Conservation (phyloP, 1,140 invertebrate species). For the Drosophila ambigua region DNA sequence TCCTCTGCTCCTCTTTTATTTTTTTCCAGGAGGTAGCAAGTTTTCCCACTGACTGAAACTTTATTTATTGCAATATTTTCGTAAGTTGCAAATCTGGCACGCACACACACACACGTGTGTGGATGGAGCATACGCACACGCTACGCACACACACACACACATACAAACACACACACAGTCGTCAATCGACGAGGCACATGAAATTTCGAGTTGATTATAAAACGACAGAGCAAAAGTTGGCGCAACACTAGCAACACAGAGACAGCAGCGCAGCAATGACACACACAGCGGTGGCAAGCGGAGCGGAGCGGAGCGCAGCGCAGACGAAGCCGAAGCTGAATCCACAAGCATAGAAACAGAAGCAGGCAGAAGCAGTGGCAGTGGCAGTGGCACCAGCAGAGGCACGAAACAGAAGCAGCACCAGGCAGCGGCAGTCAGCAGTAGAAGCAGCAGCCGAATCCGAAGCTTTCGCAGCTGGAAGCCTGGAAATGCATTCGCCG, state of each 20-base stretch:
- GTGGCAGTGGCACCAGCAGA: constrained; percentile 64
- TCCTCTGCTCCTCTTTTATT: constrained; percentile 2
- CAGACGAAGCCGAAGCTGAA: constrained; percentile 36
- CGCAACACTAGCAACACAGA: constrained; percentile 72
- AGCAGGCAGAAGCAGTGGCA: constrained; percentile 16
- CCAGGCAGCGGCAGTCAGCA: neutral
- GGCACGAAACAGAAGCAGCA: constrained; percentile 37
- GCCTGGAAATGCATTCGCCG: constrained; percentile 16
- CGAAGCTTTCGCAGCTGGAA: constrained; percentile 60
- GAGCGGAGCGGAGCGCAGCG: constrained; percentile 46
- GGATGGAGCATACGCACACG: constrained; percentile 5
- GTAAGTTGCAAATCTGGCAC: constrained; percentile 53
- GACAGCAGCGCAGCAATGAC: constrained; percentile 71
- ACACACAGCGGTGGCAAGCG: constrained; percentile 55
- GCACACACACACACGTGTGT: constrained; percentile 26
- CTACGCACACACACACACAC: constrained; percentile 16
- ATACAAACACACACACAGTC: constrained; percentile 18
- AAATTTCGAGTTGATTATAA: constrained; percentile 76
- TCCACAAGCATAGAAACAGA: neutral
- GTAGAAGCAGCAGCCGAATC: constrained; percentile 9
- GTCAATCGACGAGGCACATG: constrained; percentile 11
- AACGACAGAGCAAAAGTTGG: constrained; percentile 81
- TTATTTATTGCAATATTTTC: constrained; percentile 54
- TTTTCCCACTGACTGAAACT: constrained; percentile 12
- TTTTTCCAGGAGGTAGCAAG: too few relatives aligned